A percentile compares a stretch with the other conserved stretches of the same genome.
These are phyloP conservation scores for Callaeas wilsoni DNA, from an alignment of 2,113 vertebrate genomes.

Conservation along the genomic window DNA sequence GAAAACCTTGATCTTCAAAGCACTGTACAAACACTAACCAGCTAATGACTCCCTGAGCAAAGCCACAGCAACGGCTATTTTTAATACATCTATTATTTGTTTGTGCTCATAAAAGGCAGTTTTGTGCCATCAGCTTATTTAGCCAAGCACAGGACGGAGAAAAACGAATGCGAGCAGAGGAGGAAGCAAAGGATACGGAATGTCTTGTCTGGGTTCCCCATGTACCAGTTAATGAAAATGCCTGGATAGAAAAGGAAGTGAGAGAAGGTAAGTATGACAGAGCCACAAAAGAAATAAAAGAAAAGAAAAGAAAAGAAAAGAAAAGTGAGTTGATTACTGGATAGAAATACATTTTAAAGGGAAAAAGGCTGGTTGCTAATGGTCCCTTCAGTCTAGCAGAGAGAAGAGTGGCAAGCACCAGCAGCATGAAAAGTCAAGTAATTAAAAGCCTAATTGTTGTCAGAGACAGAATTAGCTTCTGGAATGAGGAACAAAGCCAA, in stretches of 20 bases:
- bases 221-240: neutral
- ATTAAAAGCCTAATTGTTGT: neutral
- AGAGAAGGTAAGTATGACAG: neutral
- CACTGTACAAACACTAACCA: neutral
- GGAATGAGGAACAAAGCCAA: neutral
- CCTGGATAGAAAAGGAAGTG: neutral
- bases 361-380: neutral
- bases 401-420: neutral
- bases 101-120: conserved; percentile 4
- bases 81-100: conserved; percentile 26
- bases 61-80: conserved; percentile 5
- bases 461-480: neutral
- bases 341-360: neutral
- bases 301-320: no score
- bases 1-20: conserved; percentile 5
- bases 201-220: neutral
- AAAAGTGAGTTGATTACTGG: neutral
- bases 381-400: neutral
- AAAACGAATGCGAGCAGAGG: neutral
- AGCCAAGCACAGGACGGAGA: neutral
- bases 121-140: conserved; percentile 9
- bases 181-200: neutral
- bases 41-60: conserved; percentile 12
- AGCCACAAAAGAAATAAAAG: neutral
- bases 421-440: neutral